Evolutionary conservation across 1,140 invertebrate genomes (phyloP).

Genomic region (Hycleus phaleratus): DNA sequence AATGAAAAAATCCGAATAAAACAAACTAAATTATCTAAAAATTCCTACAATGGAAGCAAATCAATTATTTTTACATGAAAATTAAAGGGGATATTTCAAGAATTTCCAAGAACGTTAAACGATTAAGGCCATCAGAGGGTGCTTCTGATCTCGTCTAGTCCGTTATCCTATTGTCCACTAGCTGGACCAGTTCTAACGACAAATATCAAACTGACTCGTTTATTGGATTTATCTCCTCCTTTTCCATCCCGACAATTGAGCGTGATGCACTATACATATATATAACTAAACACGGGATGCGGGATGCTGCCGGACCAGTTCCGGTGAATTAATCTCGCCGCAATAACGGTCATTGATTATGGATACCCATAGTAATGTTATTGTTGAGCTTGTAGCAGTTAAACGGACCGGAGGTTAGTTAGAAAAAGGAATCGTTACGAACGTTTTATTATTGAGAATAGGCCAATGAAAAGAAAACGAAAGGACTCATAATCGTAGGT

Average conservation of each 20-base stretch:
- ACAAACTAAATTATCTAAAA: too few relatives aligned
- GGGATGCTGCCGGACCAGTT: conserved; percentile 11
- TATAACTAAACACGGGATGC: background rate
- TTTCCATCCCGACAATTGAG: background rate
- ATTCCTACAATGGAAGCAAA: too few relatives aligned
- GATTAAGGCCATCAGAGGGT: too few relatives aligned
- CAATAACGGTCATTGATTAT: conserved; percentile 15
- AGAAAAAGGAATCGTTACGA: background rate
- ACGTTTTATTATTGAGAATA: background rate
- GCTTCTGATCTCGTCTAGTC: too few relatives aligned
- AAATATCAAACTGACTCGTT: too few relatives aligned
- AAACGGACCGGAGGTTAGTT: background rate
- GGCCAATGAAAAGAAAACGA: background rate
- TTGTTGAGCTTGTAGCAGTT: conserved; percentile 6
- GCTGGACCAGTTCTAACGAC: background rate
- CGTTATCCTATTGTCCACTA: background rate
- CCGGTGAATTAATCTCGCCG: conserved; percentile 16
- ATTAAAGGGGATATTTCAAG: too few relatives aligned
- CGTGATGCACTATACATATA: too few relatives aligned
- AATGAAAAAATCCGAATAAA: too few relatives aligned
- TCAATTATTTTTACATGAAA: too few relatives aligned
- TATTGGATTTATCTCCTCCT: too few relatives aligned
- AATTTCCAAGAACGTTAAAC: too few relatives aligned
- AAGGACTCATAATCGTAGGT: background rate
- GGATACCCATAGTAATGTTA: background rate